Base-by-base conservation (phyloP, 2,797 vertebrate species). In the Peromyscus melanophrys region DNA sequence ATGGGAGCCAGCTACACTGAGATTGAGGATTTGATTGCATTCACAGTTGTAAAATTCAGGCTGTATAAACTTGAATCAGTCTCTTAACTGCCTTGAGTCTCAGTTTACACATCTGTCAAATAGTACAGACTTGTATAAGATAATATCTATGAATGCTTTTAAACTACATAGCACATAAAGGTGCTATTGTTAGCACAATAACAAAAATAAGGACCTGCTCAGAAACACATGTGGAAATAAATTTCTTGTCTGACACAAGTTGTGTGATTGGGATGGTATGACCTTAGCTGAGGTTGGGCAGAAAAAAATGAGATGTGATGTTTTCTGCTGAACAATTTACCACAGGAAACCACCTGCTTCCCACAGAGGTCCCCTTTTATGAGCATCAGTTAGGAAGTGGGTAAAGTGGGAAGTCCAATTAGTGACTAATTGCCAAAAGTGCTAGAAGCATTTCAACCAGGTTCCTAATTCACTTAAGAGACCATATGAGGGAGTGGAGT, bases 361-460 rank as follows among this genome's bases (percentile, higher is more conserved):
- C 34, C 25, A 37, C 43, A 3, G 81, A 96, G 57, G 34, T 92
- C 29, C 43, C 88, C 40, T 94, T 85, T 97, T 81, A 92, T 92
- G 80, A 92, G 57, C 37, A 65, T 82, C 92, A 89, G 0, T 92
- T 96, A 92, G 46, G 31, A 97, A 96, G 59, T 40, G 82, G 91
- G 52, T 92, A 82, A 97, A 95, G 94, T 90, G 92, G 80, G 63
- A 92, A 93, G 87, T 71, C 76, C 84, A 92, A 85, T 95, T 93
- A 96, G 87, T 81, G 94, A 65, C 69, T 95, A 93, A 96, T 88
- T 96, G 84, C 59, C 73, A 63, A 81, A 94, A 95, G 76, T 96
- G 57, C 61, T 81, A 55, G 69, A 93, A 92, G 86, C 95, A 81
- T 84, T 97, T 96, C 57, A 84, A 77, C 84, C 84, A 77, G 57